Evolutionary conservation across 2,113 vertebrate species (phyloP).

Genomic region (Cynocephalus volans): DNA sequence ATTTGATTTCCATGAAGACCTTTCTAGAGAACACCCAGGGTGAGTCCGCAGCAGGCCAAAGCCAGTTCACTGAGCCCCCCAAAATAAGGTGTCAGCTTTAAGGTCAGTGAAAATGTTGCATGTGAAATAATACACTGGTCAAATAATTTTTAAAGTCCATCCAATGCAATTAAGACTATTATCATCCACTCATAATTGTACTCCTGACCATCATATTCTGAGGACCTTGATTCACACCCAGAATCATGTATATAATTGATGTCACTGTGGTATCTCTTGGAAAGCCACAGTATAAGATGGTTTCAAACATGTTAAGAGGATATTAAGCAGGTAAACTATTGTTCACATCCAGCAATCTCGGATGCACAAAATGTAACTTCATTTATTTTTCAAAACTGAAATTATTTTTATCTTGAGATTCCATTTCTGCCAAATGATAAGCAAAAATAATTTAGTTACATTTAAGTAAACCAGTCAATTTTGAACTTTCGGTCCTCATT

Average conservation of each 20-base stretch:
- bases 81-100: background rate
- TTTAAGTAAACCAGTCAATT: too few species aligned
- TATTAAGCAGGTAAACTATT: background rate
- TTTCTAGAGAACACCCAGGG: background rate
- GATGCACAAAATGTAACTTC: background rate
- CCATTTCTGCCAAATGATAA: too few species aligned
- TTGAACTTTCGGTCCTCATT: background rate
- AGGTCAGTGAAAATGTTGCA: background rate
- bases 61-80: background rate
- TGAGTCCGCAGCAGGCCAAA: too few species aligned
- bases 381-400: background rate
- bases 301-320: background rate
- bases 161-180: background rate
- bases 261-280: background rate
- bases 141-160: background rate
- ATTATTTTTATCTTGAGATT: constrained; percentile 47
- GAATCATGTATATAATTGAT: background rate
- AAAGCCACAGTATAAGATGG: background rate
- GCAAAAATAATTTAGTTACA: too few species aligned
- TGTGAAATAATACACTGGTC: background rate
- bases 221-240: background rate
- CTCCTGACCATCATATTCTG: background rate
- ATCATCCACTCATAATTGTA: background rate
- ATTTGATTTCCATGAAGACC: constrained; percentile 46
- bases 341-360: background rate